phyloP scores from a whole-genome alignment of 2,888 invertebrate genomes.

The Nysson spinosus region DNA sequence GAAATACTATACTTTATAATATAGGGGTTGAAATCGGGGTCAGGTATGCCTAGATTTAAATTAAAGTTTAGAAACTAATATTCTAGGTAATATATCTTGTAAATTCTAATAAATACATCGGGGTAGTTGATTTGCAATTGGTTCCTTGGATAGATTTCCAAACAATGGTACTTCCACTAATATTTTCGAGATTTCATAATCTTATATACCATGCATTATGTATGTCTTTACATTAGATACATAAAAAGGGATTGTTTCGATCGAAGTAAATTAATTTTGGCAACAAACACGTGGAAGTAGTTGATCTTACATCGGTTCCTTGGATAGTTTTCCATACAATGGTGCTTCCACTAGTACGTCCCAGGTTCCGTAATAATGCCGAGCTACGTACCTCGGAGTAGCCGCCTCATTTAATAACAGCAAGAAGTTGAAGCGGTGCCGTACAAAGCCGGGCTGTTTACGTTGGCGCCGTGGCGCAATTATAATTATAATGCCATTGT shows the following conservation, averaged over 20 bases:
- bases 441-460: slow-evolving; percentile 60
- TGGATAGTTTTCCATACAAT: slow-evolving; percentile 22
- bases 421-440: slow-evolving; percentile 48
- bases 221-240: no score
- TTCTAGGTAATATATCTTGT: no score
- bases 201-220: no score
- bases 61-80: no score
- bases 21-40: no score
- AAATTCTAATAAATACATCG: no score
- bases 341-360: slow-evolving; percentile 44
- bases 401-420: slow-evolving; percentile 58
- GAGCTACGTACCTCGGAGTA: slow-evolving; percentile 29
- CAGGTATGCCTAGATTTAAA: no score
- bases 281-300: slow-evolving; percentile 8
- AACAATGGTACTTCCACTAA: no score
- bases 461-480: slow-evolving; percentile 54
- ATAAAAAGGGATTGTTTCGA: neutral
- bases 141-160: no score
- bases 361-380: slow-evolving; percentile 47
- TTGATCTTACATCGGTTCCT: slow-evolving; percentile 29
- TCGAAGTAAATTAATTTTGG: neutral
- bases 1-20: no score
- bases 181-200: no score
- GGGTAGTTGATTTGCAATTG: no score
- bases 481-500: slow-evolving; percentile 68